Evolutionary conservation across 2,113 vertebrate genomes (phyloP), one percentile per base, ranked within the genome.

Genomic region (Triplophysa dalaica): DNA sequence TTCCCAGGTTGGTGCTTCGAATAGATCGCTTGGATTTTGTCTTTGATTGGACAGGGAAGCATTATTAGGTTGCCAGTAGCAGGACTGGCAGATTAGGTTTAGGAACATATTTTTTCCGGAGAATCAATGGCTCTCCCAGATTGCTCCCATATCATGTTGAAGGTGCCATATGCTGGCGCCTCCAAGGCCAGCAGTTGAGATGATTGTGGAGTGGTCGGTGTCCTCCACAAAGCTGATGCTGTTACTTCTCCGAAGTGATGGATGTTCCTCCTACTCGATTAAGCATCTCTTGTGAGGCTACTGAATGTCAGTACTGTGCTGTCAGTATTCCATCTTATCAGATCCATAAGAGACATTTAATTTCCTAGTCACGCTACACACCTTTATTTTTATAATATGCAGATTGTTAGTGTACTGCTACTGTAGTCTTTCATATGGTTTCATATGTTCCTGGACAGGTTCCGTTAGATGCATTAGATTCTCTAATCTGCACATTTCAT

Each of bases 31-130:
- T 58, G 81, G 70, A 21, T 88, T 85, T 82, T 77, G 85, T 86
- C 81, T 79, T 70, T 88, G 84, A 89, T 89, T 89, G 82, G 78
- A 89, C 84, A 82, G 68, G 64, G 83, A 84, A 87, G 58, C 84
- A 78, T 77, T 54, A 12, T 82, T 87, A 80, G 85, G 41, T 79
- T 21, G 58, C 50, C 54, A 43, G 67, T 38, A 26, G 14, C 29
- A 16, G 16, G 62, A 22, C 43, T 22, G 16, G 10, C 52, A 78
- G 81, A 85, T 86, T 75, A 82, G 85, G 78, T 87, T 85, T 80
- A 83, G 74, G 81, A 76, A 85, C 80, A 78, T 81, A 79, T 81
- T 81, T 70, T 21, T 41, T 50, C 56, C 74, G 52, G 21, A 72
- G 84, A 77, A 83, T 83, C 61, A 84, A 81, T 80, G 80, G 76